Conservation (phyloP, 2,888 invertebrate genomes). For the Auanema freiburgensis region DNA sequence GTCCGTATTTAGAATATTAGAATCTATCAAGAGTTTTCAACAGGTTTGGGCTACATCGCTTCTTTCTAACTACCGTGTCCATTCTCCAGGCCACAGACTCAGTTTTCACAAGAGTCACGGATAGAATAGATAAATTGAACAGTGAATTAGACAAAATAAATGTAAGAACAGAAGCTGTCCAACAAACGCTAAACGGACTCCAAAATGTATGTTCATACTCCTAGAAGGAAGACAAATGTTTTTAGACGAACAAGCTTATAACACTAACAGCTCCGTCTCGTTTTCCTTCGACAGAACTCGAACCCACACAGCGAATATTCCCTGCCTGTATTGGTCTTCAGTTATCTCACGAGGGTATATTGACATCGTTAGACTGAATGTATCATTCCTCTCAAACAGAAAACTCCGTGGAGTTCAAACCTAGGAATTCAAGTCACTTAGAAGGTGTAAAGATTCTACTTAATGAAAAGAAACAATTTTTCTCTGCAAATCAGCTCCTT, state of each 20-base stretch:
- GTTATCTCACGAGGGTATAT: background rate
- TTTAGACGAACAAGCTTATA: slow-evolving; percentile 26
- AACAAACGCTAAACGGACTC: background rate
- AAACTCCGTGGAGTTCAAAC: background rate
- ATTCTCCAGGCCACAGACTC: slow-evolving; percentile 22
- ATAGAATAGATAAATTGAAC: slow-evolving; percentile 10
- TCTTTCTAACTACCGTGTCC: background rate
- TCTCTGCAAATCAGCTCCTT: slow-evolving; percentile 23
- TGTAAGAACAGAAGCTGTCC: background rate
- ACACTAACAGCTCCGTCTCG: slow-evolving; percentile 24
- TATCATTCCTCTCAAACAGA: no score
- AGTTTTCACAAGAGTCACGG: slow-evolving; percentile 22
- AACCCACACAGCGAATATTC: background rate
- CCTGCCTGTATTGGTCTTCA: background rate
- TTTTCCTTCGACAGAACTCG: slow-evolving; percentile 19
- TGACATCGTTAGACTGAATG: no score
- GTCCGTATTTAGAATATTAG: slow-evolving; percentile 27
- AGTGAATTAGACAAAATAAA: background rate
- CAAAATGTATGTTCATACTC: background rate
- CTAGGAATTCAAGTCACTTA: background rate
- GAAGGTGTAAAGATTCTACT: slow-evolving; percentile 32
- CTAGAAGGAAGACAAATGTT: background rate
- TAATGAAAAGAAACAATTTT: slow-evolving; percentile 33
- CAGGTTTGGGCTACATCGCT: background rate
- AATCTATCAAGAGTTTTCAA: slow-evolving; percentile 24